Conservation (phyloP, 2,797 vertebrate genomes). For the Rousettus madagascariensis region DNA sequence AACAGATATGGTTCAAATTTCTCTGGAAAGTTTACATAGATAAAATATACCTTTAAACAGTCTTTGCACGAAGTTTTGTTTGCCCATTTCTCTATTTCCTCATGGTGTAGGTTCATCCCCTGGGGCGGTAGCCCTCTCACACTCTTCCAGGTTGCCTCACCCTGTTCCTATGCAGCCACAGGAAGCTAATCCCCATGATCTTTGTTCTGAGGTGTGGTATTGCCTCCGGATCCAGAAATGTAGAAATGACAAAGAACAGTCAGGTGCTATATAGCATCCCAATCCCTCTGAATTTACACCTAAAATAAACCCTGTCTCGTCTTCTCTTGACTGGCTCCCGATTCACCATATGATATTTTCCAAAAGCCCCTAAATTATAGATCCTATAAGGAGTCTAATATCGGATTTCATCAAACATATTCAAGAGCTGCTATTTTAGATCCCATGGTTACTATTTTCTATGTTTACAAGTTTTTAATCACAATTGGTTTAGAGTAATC, state of each 20-base stretch:
- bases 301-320: background rate
- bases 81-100: background rate
- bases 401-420: background rate
- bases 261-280: background rate
- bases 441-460: background rate
- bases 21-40: background rate
- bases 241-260: background rate
- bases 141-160: background rate
- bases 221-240: background rate
- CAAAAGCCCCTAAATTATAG: background rate
- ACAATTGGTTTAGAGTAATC: background rate
- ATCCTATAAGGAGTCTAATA: background rate
- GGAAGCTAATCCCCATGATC: background rate
- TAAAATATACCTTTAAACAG: background rate
- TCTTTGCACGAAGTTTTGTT: background rate
- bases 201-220: background rate
- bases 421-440: background rate
- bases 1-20: background rate
- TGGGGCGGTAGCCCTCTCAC: background rate
- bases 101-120: fast-evolving
- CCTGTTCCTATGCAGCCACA: background rate
- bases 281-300: background rate
- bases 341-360: background rate
- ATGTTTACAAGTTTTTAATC: conserved; percentile 6
- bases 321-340: background rate